Conservation (phyloP, 2,113 vertebrate genomes). For the Myiozetetes cayanensis region DNA sequence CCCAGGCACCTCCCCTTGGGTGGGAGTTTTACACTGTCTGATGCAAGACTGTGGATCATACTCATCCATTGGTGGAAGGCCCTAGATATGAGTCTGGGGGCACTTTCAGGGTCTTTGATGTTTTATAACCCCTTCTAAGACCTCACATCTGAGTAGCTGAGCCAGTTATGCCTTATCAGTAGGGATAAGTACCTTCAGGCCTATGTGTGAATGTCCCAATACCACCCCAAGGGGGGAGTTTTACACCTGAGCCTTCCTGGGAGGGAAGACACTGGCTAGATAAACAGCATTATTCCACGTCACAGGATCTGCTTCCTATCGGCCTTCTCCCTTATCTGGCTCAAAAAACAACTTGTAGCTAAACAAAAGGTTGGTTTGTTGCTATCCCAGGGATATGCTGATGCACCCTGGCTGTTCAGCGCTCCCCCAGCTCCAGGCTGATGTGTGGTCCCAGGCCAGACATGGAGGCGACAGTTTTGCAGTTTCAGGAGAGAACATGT, state of each 20-base stretch:
- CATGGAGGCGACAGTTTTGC: background rate
- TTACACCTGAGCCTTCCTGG: background rate
- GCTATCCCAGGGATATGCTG: background rate
- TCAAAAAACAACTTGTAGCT: background rate
- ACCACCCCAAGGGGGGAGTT: background rate
- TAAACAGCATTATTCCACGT: background rate
- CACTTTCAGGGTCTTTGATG: background rate
- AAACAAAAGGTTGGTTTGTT: background rate
- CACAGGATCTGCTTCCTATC: background rate
- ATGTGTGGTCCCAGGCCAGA: background rate
- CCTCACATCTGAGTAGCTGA: background rate
- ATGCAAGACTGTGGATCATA: background rate
- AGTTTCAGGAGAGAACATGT: fast-evolving
- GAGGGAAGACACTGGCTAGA: background rate
- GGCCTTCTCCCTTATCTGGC: background rate
- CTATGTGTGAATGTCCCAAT: background rate
- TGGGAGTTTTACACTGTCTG: background rate
- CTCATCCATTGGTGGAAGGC: background rate
- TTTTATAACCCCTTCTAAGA: background rate
- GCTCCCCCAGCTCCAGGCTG: background rate
- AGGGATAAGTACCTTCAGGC: background rate
- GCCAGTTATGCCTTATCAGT: background rate
- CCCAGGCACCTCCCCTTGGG: background rate
- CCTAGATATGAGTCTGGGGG: background rate
- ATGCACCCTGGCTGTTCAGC: background rate